Percentiles rank a stretch among this genome's conserved stretches.
These are phyloP conservation scores for Heliconius melpomene DNA, from an alignment of 1,140 invertebrate genomes.

Conservation along the genomic window DNA sequence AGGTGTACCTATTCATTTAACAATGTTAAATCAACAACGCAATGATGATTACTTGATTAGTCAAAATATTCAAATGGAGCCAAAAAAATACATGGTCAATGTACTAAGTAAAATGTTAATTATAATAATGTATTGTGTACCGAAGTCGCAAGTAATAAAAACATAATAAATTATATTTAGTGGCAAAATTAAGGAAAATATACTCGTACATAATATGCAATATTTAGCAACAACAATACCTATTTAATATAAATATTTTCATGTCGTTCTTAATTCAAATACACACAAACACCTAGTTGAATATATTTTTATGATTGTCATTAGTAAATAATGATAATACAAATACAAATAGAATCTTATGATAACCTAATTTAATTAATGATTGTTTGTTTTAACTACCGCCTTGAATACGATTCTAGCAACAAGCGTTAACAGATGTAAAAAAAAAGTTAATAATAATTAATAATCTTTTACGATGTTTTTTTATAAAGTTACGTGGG, in stretches of 20 bases:
- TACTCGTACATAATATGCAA: not conserved
- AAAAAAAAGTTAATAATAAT: too few relatives aligned
- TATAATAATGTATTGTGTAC: too few relatives aligned
- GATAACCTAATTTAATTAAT: conserved; percentile 1
- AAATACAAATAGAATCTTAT: not conserved
- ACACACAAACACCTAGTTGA: not conserved
- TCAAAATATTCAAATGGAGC: too few relatives aligned
- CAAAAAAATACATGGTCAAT: too few relatives aligned
- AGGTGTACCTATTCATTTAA: too few relatives aligned
- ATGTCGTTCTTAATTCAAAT: not conserved
- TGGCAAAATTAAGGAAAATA: not conserved
- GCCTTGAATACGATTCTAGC: not conserved
- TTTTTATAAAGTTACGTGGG: too few relatives aligned
- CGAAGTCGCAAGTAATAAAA: too few relatives aligned
- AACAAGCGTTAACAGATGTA: not conserved
- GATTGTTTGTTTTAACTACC: not conserved
- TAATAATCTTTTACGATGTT: too few relatives aligned
- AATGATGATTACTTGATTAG: too few relatives aligned
- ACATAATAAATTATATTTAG: too few relatives aligned
- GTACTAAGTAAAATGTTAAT: too few relatives aligned
- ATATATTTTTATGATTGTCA: conserved; percentile 3
- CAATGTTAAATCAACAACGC: too few relatives aligned
- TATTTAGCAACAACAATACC: not conserved
- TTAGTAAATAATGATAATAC: not conserved
- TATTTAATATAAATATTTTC: not conserved